Evolutionary conservation across 2,113 vertebrate species (phyloP).

Genomic region (Chaetodon trifascialis): DNA sequence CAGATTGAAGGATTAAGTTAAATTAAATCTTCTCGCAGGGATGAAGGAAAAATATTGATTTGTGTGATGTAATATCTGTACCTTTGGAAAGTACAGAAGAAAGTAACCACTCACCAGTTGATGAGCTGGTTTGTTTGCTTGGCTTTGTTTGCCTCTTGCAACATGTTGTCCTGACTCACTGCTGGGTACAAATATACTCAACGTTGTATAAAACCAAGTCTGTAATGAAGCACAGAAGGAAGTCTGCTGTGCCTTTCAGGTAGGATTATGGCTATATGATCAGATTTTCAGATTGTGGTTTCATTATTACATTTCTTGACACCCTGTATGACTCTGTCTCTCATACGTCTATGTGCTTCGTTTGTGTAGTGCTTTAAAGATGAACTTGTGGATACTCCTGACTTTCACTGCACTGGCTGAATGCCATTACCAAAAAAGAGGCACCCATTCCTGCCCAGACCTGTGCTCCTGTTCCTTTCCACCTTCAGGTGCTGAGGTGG

Average conservation of each 20-base stretch:
- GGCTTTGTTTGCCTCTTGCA: conserved; percentile 72
- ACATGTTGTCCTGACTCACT: conserved; percentile 59
- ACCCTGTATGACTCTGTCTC: not conserved
- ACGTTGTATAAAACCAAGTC: conserved; percentile 16
- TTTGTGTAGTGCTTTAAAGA: conserved; percentile 46
- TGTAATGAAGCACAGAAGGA: not conserved
- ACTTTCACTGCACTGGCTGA: conserved; percentile 54
- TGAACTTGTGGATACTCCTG: conserved; percentile 66
- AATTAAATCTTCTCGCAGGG: not conserved
- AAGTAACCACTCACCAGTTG: conserved; percentile 11
- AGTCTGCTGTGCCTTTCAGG: conserved; percentile 37
- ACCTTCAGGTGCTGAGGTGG: conserved; percentile 60
- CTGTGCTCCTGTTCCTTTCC: conserved; percentile 75
- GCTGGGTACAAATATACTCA: conserved; percentile 30
- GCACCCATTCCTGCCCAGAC: conserved; percentile 64
- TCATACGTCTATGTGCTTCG: not conserved
- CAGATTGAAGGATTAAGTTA: not conserved
- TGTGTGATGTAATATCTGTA: conserved; percentile 18
- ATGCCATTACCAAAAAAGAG: conserved; percentile 29
- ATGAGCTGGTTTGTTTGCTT: conserved; percentile 61
- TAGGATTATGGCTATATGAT: conserved; percentile 17
- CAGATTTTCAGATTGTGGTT: not conserved
- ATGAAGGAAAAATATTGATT: conserved; percentile 41
- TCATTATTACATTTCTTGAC: not conserved
- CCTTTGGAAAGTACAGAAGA: conserved; percentile 40